Conservation (phyloP, 2,797 vertebrate species). For the Phalloptychus januarius region DNA sequence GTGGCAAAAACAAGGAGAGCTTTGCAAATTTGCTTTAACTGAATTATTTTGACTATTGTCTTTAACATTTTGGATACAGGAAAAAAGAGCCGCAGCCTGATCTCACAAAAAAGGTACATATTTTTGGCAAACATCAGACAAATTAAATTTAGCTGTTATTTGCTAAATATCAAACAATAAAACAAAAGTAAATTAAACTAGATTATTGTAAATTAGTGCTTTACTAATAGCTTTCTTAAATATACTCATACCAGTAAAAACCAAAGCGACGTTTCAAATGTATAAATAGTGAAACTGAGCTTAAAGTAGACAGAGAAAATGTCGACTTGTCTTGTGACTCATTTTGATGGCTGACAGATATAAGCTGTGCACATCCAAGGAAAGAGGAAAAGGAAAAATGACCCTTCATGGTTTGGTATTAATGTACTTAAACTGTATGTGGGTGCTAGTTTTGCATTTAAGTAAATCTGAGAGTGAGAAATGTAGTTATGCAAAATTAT, state of each 20-base stretch:
- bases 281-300: background rate
- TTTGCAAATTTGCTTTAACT: constrained; percentile 14
- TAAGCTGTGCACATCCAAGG: no score
- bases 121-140: background rate
- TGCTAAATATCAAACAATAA: background rate
- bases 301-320: no score
- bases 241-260: background rate
- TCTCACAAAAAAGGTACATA: background rate
- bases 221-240: background rate
- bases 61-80: background rate
- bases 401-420: no score
- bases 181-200: no score
- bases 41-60: background rate
- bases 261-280: constrained; percentile 4
- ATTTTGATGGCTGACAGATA: no score
- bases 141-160: background rate
- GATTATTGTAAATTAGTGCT: background rate
- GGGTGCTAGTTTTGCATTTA: background rate
- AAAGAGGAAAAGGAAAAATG: no score
- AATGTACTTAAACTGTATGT: background rate
- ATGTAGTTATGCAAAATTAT: background rate
- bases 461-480: background rate
- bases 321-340: no score
- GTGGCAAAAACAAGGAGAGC: background rate
- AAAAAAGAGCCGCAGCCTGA: background rate